These are phyloP conservation scores for Labeo calbasu DNA, from an alignment of 2,797 vertebrate genomes.

Conservation along the genomic window DNA sequence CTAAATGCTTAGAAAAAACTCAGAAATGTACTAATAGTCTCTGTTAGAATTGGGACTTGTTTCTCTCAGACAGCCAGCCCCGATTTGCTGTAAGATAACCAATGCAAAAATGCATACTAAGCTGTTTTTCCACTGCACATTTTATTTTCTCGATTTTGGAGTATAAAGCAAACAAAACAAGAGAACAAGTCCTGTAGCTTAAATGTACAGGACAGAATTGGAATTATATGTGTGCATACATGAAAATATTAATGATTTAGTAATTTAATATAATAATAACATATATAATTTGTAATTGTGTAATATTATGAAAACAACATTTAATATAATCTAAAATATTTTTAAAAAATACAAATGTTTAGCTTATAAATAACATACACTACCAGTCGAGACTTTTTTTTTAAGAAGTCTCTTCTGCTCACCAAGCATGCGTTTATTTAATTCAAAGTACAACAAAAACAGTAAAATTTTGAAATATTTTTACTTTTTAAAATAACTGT, in stretches of 20 bases:
- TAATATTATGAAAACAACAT: not conserved
- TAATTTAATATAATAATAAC: not conserved
- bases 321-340: no score
- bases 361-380: not conserved
- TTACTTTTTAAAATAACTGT: no score
- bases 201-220: not conserved
- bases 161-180: not conserved
- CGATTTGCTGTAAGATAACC: constrained; percentile 11
- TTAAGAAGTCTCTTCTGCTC: no score
- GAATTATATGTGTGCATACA: not conserved
- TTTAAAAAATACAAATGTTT: not conserved
- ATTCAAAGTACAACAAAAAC: no score
- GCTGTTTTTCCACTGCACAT: not conserved
- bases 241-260: not conserved
- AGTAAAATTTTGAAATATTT: no score
- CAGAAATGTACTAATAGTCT: not conserved
- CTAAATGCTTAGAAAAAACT: not conserved
- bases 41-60: constrained; percentile 19
- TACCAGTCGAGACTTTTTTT: no score
- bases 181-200: not conserved
- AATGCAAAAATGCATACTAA: constrained; percentile 3
- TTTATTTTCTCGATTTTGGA: constrained; percentile 7
- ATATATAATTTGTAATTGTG: not conserved
- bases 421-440: no score
- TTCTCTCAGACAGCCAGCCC: constrained; percentile 1